Percentiles rank a stretch among this genome's conserved stretches.
Evolutionary conservation across 2,113 vertebrate genomes (phyloP).

Genomic region (Gambusia holbrooki): DNA sequence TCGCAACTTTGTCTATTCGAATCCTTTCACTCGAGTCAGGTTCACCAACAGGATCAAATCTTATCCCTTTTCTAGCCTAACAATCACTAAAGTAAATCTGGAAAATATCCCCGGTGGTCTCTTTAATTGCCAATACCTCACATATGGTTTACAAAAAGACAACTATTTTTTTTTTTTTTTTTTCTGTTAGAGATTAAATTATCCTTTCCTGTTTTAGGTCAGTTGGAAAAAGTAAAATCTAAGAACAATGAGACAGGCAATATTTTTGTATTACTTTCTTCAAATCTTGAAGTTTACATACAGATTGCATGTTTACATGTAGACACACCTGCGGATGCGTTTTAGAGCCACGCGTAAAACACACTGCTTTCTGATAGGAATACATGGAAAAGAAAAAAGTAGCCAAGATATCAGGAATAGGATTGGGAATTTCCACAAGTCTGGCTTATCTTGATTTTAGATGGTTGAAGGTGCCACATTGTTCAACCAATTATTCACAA

Average conservation of each 20-base stretch:
- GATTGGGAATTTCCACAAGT: neutral
- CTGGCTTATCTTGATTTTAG: neutral
- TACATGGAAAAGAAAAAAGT: too few relatives aligned
- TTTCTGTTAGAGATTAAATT: neutral
- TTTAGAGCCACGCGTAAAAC: neutral
- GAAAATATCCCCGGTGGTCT: constrained; percentile 30
- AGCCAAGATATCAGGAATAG: neutral
- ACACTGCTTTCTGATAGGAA: neutral
- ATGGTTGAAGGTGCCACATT: neutral
- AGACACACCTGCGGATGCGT: too few relatives aligned
- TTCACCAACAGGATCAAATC: constrained; percentile 41
- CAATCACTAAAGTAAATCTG: constrained; percentile 42
- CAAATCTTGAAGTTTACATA: neutral
- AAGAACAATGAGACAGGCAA: neutral
- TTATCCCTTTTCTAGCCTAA: constrained; percentile 38
- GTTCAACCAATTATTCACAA: neutral
- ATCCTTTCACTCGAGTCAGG: constrained; percentile 40
- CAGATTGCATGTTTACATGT: neutral
- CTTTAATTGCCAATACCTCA: constrained; percentile 33
- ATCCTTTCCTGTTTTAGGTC: neutral
- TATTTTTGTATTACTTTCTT: neutral
- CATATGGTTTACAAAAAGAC: neutral
- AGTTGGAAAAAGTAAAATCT: neutral
- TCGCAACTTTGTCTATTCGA: constrained; percentile 56
- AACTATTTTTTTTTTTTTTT: neutral